These are phyloP conservation scores for Leiothrix lutea DNA, from an alignment of 2,113 vertebrate genomes.

Conservation along the genomic window DNA sequence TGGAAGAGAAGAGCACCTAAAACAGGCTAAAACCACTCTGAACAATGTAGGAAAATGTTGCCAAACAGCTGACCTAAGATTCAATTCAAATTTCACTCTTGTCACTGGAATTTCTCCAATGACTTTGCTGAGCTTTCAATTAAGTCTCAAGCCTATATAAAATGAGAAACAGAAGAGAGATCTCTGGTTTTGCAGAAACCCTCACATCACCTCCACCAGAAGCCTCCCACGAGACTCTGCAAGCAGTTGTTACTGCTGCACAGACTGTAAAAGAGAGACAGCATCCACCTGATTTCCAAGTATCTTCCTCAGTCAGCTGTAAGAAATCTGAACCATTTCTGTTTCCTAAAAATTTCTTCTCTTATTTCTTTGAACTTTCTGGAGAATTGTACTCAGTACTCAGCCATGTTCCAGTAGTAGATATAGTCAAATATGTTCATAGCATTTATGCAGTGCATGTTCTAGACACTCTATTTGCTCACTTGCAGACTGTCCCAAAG, in stretches of 20 bases:
- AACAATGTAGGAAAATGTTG: neutral
- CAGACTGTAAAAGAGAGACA: neutral
- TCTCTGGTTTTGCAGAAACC: neutral
- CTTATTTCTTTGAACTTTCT: neutral
- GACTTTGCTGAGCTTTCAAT: neutral
- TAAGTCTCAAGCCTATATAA: neutral
- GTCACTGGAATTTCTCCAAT: neutral
- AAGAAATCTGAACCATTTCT: neutral
- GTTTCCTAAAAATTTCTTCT: neutral
- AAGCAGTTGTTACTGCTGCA: neutral
- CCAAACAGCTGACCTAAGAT: neutral
- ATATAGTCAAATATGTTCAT: neutral
- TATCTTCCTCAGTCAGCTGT: neutral
- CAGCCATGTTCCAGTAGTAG: neutral
- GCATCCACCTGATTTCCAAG: neutral
- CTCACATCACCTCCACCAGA: neutral
- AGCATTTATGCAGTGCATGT: neutral
- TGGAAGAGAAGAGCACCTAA: neutral
- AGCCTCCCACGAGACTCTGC: neutral
- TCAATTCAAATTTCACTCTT: neutral
- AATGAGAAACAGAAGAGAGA: neutral
- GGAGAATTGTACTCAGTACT: neutral
- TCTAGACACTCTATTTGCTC: neutral
- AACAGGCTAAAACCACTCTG: neutral
- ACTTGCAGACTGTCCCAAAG: constrained; percentile 20